Evolutionary conservation across 2,888 invertebrate species (phyloP).

Genomic region (Acleris laterana): DNA sequence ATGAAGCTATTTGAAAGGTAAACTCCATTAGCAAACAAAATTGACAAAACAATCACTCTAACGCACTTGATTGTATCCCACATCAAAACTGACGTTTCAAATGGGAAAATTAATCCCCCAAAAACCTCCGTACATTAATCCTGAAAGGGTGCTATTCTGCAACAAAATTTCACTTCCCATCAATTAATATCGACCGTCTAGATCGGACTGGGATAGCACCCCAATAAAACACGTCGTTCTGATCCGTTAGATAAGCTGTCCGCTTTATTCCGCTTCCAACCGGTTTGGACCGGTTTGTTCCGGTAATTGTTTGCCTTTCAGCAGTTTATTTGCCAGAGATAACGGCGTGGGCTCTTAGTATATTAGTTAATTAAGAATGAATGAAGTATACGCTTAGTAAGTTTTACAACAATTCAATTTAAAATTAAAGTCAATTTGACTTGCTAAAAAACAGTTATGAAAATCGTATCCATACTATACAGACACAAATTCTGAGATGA

Average conservation of each 20-base stretch:
- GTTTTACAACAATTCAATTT: neutral
- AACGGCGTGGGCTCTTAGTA: conserved; percentile 22
- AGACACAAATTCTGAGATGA: too few relatives aligned
- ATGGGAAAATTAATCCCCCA: neutral
- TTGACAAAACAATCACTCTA: neutral
- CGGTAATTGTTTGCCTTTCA: conserved; percentile 38
- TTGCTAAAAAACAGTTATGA: too few relatives aligned
- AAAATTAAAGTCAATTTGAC: too few relatives aligned
- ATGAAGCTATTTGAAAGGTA: neutral
- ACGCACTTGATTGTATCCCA: neutral
- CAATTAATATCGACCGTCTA: conserved; percentile 31
- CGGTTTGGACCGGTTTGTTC: conserved; percentile 14
- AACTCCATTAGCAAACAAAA: neutral
- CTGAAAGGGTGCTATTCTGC: conserved; percentile 21
- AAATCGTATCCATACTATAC: too few relatives aligned
- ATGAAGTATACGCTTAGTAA: conserved; percentile 7
- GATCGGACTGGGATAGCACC: conserved; percentile 28
- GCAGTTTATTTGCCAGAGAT: conserved; percentile 27
- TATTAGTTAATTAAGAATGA: conserved; percentile 14
- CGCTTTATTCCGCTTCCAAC: conserved; percentile 25
- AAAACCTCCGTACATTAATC: conserved; percentile 17
- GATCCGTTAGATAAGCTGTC: conserved; percentile 33
- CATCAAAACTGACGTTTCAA: neutral
- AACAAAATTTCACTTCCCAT: conserved; percentile 32
- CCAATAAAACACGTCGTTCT: conserved; percentile 35